phyloP scores from a whole-genome alignment of 2,888 invertebrate genomes.

The Sepioteuthis lessoniana region DNA sequence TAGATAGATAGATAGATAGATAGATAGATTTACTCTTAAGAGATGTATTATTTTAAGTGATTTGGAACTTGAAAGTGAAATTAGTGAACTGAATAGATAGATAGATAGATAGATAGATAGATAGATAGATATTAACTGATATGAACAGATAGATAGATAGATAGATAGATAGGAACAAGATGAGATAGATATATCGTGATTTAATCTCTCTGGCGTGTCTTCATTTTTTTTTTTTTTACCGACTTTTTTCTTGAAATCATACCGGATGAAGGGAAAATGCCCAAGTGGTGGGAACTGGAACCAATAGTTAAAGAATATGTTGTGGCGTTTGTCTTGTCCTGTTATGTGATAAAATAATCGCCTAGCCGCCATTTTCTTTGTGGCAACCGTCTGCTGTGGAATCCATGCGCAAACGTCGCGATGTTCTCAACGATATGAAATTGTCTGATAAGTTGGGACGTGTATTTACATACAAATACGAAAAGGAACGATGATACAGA shows the following conservation, averaged over 20 bases:
- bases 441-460: neutral
- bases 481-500: neutral
- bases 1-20: too few relatives aligned
- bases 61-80: too few relatives aligned
- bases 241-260: neutral
- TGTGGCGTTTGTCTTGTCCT: neutral
- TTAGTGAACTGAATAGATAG: too few relatives aligned
- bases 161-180: too few relatives aligned
- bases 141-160: too few relatives aligned
- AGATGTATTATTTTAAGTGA: too few relatives aligned
- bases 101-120: too few relatives aligned
- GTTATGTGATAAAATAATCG: neutral
- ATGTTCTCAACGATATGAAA: neutral
- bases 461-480: neutral
- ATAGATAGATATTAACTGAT: too few relatives aligned
- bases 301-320: neutral
- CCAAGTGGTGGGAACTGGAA: neutral
- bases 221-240: neutral
- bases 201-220: too few relatives aligned
- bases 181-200: too few relatives aligned
- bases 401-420: neutral
- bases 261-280: too few relatives aligned
- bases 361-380: neutral
- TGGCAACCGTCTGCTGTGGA: neutral
- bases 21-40: too few relatives aligned